Conservation (phyloP, 2,797 vertebrate species). For the Sebastes matsubarae region DNA sequence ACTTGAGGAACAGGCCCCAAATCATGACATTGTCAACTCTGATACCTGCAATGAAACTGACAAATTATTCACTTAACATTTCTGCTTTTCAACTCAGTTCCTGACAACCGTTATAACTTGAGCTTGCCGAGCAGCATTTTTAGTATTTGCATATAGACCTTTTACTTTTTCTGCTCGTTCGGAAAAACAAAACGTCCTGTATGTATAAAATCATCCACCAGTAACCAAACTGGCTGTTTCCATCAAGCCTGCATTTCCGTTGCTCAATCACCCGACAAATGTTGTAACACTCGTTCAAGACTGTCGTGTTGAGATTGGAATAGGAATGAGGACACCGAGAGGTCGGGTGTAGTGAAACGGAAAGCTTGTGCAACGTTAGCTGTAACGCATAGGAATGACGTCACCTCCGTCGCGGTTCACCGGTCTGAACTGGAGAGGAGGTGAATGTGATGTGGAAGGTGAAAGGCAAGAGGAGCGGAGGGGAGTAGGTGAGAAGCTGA, state of each 20-base stretch:
- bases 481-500: not conserved
- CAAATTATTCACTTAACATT: constrained; percentile 38
- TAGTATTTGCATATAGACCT: not conserved
- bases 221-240: not conserved
- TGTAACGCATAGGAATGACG: not conserved
- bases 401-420: not conserved
- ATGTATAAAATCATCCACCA: not conserved
- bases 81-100: constrained; percentile 14
- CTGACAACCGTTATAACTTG: not conserved
- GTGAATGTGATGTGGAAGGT: not conserved
- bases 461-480: constrained; percentile 9
- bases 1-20: constrained; percentile 1
- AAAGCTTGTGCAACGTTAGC: constrained; percentile 38
- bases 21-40: constrained; percentile 21
- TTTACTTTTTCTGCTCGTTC: not conserved
- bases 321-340: constrained; percentile 3
- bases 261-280: constrained; percentile 14
- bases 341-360: not conserved
- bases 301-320: constrained; percentile 26
- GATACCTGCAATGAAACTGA: constrained; percentile 22
- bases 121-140: not conserved
- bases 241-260: not conserved
- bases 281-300: constrained; percentile 13
- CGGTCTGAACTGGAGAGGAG: not conserved
- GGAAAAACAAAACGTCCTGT: not conserved